phyloP scores from a whole-genome alignment of 2,113 vertebrate genomes.

The Zosterops lateralis region DNA sequence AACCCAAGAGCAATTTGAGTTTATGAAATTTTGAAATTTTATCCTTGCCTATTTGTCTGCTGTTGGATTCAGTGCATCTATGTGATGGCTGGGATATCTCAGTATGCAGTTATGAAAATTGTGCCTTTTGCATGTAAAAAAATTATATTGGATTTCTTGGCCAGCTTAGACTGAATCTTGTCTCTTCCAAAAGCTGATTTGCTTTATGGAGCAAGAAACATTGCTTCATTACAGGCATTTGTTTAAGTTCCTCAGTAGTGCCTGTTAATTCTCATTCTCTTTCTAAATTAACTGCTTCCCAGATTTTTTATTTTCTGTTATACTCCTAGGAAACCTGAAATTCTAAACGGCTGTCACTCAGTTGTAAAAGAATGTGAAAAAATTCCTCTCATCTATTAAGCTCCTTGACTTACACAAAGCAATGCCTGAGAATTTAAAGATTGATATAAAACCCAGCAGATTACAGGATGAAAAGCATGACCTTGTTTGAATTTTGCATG shows the following conservation, averaged over 20 bases:
- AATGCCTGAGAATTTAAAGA: background rate
- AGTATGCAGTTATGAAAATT: background rate
- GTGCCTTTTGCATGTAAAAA: background rate
- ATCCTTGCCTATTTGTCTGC: background rate
- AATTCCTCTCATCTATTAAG: conserved; percentile 2
- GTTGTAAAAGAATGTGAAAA: background rate
- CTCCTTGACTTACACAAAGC: background rate
- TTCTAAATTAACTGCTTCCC: background rate
- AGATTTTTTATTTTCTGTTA: background rate
- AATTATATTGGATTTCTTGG: background rate
- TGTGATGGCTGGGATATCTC: background rate
- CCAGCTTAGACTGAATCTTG: background rate
- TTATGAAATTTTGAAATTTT: background rate
- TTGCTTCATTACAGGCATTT: background rate
- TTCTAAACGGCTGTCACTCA: background rate
- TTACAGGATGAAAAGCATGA: conserved; percentile 27
- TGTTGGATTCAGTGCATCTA: background rate
- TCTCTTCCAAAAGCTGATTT: background rate
- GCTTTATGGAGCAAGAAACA: background rate
- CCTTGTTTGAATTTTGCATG: conserved; percentile 14
- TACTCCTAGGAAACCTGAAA: background rate
- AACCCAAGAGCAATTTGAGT: background rate
- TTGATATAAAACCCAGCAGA: background rate
- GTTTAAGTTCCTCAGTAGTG: background rate
- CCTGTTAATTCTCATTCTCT: background rate